Conservation (phyloP, 2,113 vertebrate genomes). For the Bothrops jararaca region DNA sequence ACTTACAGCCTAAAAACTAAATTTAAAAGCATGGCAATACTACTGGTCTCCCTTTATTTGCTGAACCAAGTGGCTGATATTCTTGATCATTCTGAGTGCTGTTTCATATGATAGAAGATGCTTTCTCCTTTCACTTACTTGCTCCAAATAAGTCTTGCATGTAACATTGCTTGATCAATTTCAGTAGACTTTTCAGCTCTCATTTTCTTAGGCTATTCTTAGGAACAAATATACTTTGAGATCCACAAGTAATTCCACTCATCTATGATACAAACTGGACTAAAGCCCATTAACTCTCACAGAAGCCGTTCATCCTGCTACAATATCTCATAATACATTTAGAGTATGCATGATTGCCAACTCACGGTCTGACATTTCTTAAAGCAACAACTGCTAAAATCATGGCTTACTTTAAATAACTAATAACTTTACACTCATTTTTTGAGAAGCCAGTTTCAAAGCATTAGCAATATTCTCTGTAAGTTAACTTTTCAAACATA, state of each 20-base stretch:
- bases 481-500: neutral
- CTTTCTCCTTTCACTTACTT: neutral
- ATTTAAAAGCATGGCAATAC: neutral
- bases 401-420: neutral
- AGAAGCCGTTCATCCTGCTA: neutral
- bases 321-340: conserved; percentile 12
- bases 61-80: neutral
- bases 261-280: neutral
- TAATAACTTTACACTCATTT: neutral
- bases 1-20: neutral
- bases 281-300: neutral
- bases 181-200: neutral
- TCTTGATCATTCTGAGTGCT: neutral
- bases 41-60: neutral
- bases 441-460: neutral
- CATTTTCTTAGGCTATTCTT: conserved; percentile 3
- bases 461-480: neutral
- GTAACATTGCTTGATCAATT: neutral
- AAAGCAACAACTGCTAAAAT: conserved; percentile 10
- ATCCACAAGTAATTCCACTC: neutral
- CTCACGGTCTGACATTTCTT: neutral
- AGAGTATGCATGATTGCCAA: neutral
- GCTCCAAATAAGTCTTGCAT: neutral
- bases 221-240: neutral
- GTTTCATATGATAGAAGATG: neutral